Percentiles rank a stretch among this genome's conserved stretches.
Evolutionary conservation across 2,113 vertebrate genomes (phyloP).

Genomic region (Limanda limanda): DNA sequence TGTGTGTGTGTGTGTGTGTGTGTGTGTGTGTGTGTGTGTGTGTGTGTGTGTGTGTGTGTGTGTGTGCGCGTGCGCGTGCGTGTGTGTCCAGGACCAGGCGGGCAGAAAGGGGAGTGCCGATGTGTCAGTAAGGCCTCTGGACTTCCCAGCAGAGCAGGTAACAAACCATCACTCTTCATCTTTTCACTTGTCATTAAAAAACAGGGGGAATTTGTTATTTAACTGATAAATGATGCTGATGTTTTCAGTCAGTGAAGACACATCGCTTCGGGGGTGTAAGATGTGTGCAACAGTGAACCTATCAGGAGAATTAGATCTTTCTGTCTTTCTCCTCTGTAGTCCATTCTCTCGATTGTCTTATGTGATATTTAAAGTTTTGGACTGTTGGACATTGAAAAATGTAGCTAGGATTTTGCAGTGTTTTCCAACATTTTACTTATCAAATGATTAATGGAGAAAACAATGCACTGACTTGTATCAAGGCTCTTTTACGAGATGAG

Average conservation of each 20-base stretch:
- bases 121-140: slow-evolving; percentile 64
- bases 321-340: not conserved
- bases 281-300: not conserved
- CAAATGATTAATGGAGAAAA: not conserved
- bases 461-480: not conserved
- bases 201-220: slow-evolving; percentile 1
- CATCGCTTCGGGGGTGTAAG: too few relatives aligned
- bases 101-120: slow-evolving; percentile 61
- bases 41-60: too few relatives aligned
- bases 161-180: slow-evolving; percentile 16
- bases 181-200: not conserved
- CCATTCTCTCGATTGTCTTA: not conserved
- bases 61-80: not conserved
- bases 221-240: not conserved
- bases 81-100: slow-evolving; percentile 57
- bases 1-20: not conserved
- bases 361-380: not conserved
- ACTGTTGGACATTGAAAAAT: not conserved
- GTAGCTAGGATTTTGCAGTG: not conserved
- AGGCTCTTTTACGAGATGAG: too few relatives aligned
- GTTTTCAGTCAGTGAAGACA: not conserved
- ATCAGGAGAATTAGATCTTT: not conserved
- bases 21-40: not conserved
- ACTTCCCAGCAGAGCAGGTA: slow-evolving; percentile 74
- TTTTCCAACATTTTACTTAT: not conserved